Evolutionary conservation across 2,113 vertebrate genomes (phyloP), one percentile per base, ranked within the genome.

Genomic region (Numida meleagris): DNA sequence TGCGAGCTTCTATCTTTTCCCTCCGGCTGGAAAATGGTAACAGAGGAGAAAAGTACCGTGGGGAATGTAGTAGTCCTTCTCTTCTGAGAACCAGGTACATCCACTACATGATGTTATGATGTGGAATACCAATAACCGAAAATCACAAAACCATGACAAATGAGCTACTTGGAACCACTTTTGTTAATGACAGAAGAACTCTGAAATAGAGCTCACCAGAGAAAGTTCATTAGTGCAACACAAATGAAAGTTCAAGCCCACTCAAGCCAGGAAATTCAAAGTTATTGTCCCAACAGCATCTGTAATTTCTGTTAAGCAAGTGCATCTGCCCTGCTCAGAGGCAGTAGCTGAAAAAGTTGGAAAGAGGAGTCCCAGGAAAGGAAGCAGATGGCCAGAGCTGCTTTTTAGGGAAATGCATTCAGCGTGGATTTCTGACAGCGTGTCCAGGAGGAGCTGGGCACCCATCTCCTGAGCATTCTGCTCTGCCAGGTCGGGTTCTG

Each of bases 151-250:
- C n/a, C n/a, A n/a, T n/a, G n/a, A n/a, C n/a, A n/a, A n/a, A n/a
- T 92, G 34, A 88, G 93, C 75, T 73, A 20, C 88, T 93, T 87
- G 82, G 92, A 94, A 78, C 68, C 80, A 92, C 92, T 86, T 86
- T 65, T 33, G 92, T 51, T 88, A 81, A 78, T 93, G 80, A 86
- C 83, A 78, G 81, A 90, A 94, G 88, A 81, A 83, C 68, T 90
- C 65, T 93, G 70, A 59, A 72, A 82, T 16, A n/a, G n/a, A 33
- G 70, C 70, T 93, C 46, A 48, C 73, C 80, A 88, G 65, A 61
- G 88, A 68, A 89, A 89, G 72, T 90, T 78, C 70, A 72, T 95
- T 92, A 88, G 76, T 78, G 79, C 66, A 77, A 62, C 82, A 40
- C n/a, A 46, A 67, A 80, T 78, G 94, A 78, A 83, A 89, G 80